Evolutionary conservation across 2,888 invertebrate species (phyloP).

Genomic region (Andricus quercusramuli): DNA sequence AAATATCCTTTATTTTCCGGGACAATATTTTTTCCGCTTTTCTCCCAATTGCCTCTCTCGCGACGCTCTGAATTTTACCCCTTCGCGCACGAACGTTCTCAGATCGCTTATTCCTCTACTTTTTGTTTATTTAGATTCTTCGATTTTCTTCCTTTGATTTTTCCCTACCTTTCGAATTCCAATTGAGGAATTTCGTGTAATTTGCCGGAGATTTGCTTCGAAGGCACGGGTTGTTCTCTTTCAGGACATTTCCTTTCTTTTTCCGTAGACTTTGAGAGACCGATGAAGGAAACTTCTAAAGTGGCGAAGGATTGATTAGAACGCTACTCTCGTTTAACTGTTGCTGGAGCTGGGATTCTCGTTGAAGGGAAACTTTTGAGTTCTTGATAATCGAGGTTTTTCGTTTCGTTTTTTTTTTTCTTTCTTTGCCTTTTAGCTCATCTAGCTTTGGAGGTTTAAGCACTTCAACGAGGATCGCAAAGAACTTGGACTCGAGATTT

Average conservation of each 20-base stretch:
- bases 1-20: slow-evolving; percentile 33
- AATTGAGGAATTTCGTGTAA: slow-evolving; percentile 54
- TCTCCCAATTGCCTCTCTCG: slow-evolving; percentile 31
- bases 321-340: slow-evolving; percentile 32
- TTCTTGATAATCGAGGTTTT: slow-evolving; percentile 18
- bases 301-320: slow-evolving; percentile 30
- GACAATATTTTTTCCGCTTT: slow-evolving; percentile 5
- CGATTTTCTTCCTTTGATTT: slow-evolving; percentile 11
- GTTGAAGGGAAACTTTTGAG: slow-evolving; percentile 16
- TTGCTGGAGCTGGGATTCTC: slow-evolving; percentile 23
- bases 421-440: slow-evolving; percentile 46
- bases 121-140: slow-evolving; percentile 9
- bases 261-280: slow-evolving; percentile 20
- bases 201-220: slow-evolving; percentile 57
- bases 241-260: slow-evolving; percentile 47
- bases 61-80: slow-evolving; percentile 50
- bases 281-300: slow-evolving; percentile 40
- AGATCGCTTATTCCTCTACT: not conserved
- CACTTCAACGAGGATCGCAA: slow-evolving; percentile 22
- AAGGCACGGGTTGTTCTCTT: slow-evolving; percentile 54
- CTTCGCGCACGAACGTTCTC: slow-evolving; percentile 21
- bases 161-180: slow-evolving; percentile 47
- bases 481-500: slow-evolving; percentile 5
- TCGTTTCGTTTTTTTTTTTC: slow-evolving; percentile 45
- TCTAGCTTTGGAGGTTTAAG: slow-evolving; percentile 32